Evolutionary conservation across 2,113 vertebrate genomes (phyloP).

Genomic region (Alouatta palliata): DNA sequence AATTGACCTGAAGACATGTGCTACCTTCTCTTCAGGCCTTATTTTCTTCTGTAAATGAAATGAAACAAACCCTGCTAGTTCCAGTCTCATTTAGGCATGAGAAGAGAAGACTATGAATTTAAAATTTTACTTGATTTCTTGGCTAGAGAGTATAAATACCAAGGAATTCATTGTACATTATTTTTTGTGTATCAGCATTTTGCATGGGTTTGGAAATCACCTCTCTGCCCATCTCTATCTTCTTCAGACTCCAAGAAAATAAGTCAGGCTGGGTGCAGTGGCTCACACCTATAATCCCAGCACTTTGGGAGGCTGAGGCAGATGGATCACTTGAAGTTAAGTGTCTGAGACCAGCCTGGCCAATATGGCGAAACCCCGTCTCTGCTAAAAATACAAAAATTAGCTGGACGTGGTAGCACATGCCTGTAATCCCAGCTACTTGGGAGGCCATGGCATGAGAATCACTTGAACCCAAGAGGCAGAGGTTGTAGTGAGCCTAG

Average conservation of each 20-base stretch:
- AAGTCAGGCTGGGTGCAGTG: too few species aligned
- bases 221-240: background rate
- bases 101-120: background rate
- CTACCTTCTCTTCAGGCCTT: background rate
- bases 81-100: background rate
- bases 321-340: too few species aligned
- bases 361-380: too few species aligned
- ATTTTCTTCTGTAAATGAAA: conserved; percentile 44
- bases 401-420: too few species aligned
- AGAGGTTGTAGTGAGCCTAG: too few species aligned
- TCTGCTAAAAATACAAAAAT: too few species aligned
- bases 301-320: too few species aligned
- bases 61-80: conserved; percentile 25
- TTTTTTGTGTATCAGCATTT: conserved; percentile 16
- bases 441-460: too few species aligned
- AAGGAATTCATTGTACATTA: background rate
- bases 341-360: too few species aligned
- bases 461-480: too few species aligned
- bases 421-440: too few species aligned
- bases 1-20: background rate
- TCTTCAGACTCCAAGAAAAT: background rate
- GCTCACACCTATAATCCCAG: too few species aligned
- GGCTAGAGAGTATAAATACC: background rate
- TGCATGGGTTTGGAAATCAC: conserved; percentile 36
- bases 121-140: conserved; percentile 31